Base-by-base conservation (phyloP, 1,140 invertebrate species). In the Lucilia sericata region DNA sequence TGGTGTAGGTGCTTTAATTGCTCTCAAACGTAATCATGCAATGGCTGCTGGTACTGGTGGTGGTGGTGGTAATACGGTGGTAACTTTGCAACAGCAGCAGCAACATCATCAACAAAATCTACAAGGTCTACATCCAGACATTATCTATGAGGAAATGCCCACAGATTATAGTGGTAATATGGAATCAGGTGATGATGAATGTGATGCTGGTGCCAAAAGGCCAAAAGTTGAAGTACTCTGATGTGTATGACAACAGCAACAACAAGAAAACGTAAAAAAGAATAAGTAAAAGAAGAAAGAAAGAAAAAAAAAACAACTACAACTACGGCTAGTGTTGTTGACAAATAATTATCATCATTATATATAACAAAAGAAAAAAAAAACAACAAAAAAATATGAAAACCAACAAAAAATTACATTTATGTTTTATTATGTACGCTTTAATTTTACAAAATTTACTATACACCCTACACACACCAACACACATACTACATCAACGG, bases 141-240 rank as follows among this genome's bases (percentile, higher is more conserved):
- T 90, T 86, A 90, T 90, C 10, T 90, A 90, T 65, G 84, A 84
- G 47, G 89, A 90, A 84, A 70, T 90, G 86, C 89, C 89, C 84
- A 90, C 88, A 17, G 89, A 90, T 85, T 90, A 90, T 78, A 90
- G 88, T 82, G 89, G 89, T n/a, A 89, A 90, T 83, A 89, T 90
- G 70, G 89, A 90, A 75, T 87, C 86, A 70, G 88, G 85, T 49
- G 85, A 84, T 60, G 88, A 90, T 60, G 74, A 70, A 25, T 76
- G 88, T 84, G 87, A 88, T 84, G 87, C 87, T 82, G 83, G 84
- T 70, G 75, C 87, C 86, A 90, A 90, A 83, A 85, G 89, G 84
- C 87, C 89, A 74, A 90, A 90, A 87, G 90, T 90, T 82, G 89
- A 90, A 82, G 89, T 90, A 85, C 89, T 90, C 88, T 90, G 89